Evolutionary conservation across 2,888 invertebrate species (phyloP).

Genomic region (Sinotaia quadrata): DNA sequence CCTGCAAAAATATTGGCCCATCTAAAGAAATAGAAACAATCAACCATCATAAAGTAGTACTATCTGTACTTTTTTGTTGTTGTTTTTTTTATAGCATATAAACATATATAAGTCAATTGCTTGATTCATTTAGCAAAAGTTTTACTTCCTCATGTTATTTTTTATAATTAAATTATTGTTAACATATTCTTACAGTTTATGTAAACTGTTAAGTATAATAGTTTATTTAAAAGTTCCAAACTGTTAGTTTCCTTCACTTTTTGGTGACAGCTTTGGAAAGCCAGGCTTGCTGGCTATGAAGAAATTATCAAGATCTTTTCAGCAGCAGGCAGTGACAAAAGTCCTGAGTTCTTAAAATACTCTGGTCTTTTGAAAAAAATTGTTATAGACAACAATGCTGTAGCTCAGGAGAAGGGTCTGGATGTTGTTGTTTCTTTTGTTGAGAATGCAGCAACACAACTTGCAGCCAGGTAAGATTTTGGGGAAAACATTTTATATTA

Average conservation of each 20-base stretch:
- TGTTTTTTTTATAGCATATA: too few relatives aligned
- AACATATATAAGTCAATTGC: too few relatives aligned
- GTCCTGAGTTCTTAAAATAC: slow-evolving; percentile 93
- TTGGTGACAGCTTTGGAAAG: slow-evolving; percentile 86
- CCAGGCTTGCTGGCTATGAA: slow-evolving; percentile 93
- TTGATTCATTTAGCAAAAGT: too few relatives aligned
- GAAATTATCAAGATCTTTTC: slow-evolving; percentile 91
- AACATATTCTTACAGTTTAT: neutral
- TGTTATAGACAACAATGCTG: slow-evolving; percentile 93
- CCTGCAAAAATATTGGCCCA: too few relatives aligned
- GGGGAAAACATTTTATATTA: too few relatives aligned
- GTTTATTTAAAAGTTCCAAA: neutral
- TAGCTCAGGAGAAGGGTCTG: slow-evolving; percentile 95
- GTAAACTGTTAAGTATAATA: neutral
- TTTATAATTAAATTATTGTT: neutral
- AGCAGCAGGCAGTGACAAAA: slow-evolving; percentile 87
- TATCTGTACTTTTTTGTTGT: too few relatives aligned
- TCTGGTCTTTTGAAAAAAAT: slow-evolving; percentile 93
- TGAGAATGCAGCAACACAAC: slow-evolving; percentile 81
- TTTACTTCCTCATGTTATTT: too few relatives aligned
- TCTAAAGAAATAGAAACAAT: too few relatives aligned
- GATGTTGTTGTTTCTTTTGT: slow-evolving; percentile 92
- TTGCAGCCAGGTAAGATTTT: slow-evolving; percentile 77
- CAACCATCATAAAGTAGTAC: too few relatives aligned
- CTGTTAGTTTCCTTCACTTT: slow-evolving; percentile 17